Conservation (phyloP, 2,888 invertebrate species). For the Cheilosia urbana region DNA sequence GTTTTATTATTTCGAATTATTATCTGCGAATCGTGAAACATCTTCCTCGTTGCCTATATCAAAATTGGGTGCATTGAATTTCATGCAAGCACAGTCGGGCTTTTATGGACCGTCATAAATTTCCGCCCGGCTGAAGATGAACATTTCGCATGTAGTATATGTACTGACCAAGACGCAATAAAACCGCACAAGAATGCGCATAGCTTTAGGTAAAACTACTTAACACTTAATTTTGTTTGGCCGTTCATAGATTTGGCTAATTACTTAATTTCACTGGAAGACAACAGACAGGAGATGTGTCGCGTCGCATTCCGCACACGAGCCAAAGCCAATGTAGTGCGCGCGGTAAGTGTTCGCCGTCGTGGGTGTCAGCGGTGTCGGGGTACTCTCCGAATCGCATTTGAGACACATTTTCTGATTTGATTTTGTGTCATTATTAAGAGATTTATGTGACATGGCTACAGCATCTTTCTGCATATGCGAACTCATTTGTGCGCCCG, state of each 20-base stretch:
- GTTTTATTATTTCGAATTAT: slow-evolving; percentile 19
- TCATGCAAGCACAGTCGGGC: slow-evolving; percentile 29
- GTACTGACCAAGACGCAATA: slow-evolving; percentile 13
- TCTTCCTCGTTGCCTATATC: slow-evolving; percentile 12
- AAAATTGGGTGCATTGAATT: slow-evolving; percentile 39
- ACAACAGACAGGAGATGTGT: slow-evolving; percentile 24
- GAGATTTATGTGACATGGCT: slow-evolving; percentile 61
- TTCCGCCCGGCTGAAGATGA: slow-evolving; percentile 6
- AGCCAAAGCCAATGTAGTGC: slow-evolving; percentile 21
- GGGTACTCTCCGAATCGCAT: slow-evolving; percentile 18
- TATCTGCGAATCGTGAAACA: slow-evolving; percentile 13
- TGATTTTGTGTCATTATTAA: slow-evolving; percentile 60
- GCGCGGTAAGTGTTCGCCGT: slow-evolving; percentile 17
- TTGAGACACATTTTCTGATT: slow-evolving; percentile 48
- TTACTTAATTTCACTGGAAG: slow-evolving; percentile 54
- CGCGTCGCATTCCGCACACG: slow-evolving; percentile 36
- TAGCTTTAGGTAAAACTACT: slow-evolving; percentile 56
- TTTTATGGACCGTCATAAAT: slow-evolving; percentile 52
- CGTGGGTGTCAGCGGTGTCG: slow-evolving; percentile 43
- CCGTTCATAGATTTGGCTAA: slow-evolving; percentile 58
- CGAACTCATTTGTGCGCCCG: slow-evolving; percentile 37
- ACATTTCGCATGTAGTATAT: background rate
- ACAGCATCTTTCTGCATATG: slow-evolving; percentile 45
- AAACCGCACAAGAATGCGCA: slow-evolving; percentile 25
- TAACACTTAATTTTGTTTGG: slow-evolving; percentile 56